Conservation (phyloP, 2,113 vertebrate species). For the Monarcha castaneiventris region DNA sequence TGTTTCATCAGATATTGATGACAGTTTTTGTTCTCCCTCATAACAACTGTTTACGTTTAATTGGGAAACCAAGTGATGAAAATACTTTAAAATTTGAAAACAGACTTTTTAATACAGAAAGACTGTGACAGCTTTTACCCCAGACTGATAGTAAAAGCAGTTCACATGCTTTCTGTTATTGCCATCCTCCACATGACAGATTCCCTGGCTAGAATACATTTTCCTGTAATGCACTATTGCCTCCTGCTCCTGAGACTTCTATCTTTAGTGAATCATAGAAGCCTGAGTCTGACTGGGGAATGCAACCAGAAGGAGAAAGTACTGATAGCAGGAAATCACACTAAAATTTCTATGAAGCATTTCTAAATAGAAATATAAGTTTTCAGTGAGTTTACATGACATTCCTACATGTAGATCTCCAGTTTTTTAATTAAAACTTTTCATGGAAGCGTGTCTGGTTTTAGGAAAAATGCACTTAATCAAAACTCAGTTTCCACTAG, state of each 20-base stretch:
- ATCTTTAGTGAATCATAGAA: background rate
- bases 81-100: constrained; percentile 11
- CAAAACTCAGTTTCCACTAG: background rate
- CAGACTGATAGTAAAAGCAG: background rate
- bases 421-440: background rate
- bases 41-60: background rate
- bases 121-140: background rate
- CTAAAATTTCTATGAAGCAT: background rate
- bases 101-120: background rate
- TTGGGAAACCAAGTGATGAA: background rate
- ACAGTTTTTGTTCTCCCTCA: background rate
- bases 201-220: background rate
- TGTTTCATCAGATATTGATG: background rate
- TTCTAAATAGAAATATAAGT: background rate
- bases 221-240: background rate
- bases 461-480: background rate
- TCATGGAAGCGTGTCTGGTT: rapidly evolving
- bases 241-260: background rate
- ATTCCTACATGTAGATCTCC: background rate
- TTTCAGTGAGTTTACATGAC: background rate
- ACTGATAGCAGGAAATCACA: background rate
- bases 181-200: background rate
- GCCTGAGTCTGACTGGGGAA: background rate
- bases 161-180: constrained; percentile 1
- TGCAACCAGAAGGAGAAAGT: background rate